These are phyloP conservation scores for Pachliopta kotzebuea DNA, from an alignment of 2,888 invertebrate species.

Conservation along the genomic window DNA sequence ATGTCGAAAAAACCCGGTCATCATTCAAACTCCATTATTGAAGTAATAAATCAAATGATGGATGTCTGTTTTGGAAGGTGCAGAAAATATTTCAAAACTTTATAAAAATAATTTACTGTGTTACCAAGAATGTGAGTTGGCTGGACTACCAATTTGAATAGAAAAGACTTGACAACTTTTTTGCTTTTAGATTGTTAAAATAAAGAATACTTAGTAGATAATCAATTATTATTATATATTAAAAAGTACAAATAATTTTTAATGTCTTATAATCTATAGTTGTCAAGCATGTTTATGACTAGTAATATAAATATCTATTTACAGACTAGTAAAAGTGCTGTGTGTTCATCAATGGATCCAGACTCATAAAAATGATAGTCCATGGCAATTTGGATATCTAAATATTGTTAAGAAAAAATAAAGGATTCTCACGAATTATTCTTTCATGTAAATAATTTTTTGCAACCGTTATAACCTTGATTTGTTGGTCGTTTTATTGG, in stretches of 20 bases:
- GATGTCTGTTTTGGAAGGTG: too few species aligned
- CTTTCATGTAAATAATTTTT: not conserved
- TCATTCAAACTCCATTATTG: not conserved
- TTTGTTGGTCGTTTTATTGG: not conserved
- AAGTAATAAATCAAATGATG: too few species aligned
- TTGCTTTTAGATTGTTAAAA: too few species aligned
- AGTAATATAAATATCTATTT: conserved; percentile 40
- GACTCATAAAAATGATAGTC: conserved; percentile 48
- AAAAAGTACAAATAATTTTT: not conserved
- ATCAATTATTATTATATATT: too few species aligned
- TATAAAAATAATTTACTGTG: not conserved
- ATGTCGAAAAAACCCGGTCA: not conserved
- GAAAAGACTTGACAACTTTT: too few species aligned
- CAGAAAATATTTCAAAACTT: too few species aligned
- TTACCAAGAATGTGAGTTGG: too few species aligned
- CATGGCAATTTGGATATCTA: not conserved
- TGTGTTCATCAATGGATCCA: conserved; percentile 58
- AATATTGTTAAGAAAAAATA: not conserved
- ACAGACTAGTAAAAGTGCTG: conserved; percentile 66
- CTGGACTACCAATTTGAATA: too few species aligned
- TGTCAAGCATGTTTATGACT: not conserved
- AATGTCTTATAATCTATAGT: not conserved
- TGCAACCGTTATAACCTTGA: not conserved
- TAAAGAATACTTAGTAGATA: too few species aligned
- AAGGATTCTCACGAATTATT: not conserved